Evolutionary conservation across 2,797 vertebrate genomes (phyloP).

Genomic region (Borostomias antarcticus): DNA sequence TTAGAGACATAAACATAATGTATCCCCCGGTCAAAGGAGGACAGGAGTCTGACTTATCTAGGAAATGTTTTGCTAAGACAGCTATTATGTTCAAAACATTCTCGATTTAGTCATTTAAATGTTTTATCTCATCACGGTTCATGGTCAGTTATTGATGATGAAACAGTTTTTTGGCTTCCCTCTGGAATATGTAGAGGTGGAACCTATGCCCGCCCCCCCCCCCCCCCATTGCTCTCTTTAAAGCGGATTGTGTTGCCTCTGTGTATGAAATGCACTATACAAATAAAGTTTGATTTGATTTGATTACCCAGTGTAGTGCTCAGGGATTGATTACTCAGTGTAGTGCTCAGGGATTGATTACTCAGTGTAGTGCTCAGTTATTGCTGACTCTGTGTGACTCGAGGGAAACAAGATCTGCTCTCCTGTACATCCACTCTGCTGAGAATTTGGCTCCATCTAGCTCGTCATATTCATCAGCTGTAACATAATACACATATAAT

Average conservation of each 20-base stretch:
- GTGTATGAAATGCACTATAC: too few relatives aligned
- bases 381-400: not conserved
- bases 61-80: not conserved
- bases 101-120: not conserved
- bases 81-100: not conserved
- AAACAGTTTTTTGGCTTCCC: too few relatives aligned
- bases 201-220: too few relatives aligned
- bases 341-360: too few relatives aligned
- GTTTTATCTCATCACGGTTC: not conserved
- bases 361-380: not conserved
- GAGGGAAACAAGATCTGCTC: not conserved
- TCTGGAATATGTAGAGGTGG: too few relatives aligned
- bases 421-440: not conserved
- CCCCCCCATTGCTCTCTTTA: too few relatives aligned
- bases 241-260: too few relatives aligned
- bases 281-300: too few relatives aligned
- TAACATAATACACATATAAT: not conserved
- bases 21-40: conserved; percentile 14
- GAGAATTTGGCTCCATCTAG: not conserved
- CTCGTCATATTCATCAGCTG: not conserved
- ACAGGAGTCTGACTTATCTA: not conserved
- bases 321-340: too few relatives aligned
- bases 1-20: conserved; percentile 37
- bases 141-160: not conserved
- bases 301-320: too few relatives aligned